Evolutionary conservation across 2,888 invertebrate species (phyloP).

Genomic region (Bombylius major): DNA sequence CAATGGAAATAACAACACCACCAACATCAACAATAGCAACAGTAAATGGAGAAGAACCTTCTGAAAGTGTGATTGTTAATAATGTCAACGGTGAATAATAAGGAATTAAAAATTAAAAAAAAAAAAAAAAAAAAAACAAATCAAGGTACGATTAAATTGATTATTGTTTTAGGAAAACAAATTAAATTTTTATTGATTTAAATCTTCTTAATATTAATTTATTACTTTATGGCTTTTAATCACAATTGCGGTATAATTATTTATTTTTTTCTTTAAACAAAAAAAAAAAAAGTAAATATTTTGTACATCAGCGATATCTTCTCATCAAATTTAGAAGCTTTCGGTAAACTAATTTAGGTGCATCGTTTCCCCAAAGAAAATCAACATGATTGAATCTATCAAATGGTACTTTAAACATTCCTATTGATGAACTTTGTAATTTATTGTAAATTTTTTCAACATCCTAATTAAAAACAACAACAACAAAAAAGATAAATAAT

Average conservation of each 20-base stretch:
- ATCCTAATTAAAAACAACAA: conserved; percentile 5
- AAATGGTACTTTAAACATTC: conserved; percentile 46
- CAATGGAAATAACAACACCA: neutral
- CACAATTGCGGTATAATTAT: neutral
- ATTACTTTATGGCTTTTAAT: neutral
- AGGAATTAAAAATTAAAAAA: neutral
- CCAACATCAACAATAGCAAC: neutral
- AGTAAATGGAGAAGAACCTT: neutral
- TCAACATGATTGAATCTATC: conserved; percentile 61
- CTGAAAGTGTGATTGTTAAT: neutral
- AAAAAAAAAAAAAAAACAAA: too few relatives aligned
- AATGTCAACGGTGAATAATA: neutral
- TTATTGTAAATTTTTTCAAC: conserved; percentile 8
- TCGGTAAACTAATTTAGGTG: conserved; percentile 45
- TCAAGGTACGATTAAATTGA: too few relatives aligned
- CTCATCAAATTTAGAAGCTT: conserved; percentile 33
- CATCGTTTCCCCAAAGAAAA: conserved; percentile 54
- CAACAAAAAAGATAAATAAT: neutral
- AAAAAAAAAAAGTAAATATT: neutral
- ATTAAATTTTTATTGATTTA: too few relatives aligned
- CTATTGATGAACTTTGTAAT: conserved; percentile 27
- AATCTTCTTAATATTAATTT: too few relatives aligned
- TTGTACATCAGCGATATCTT: neutral
- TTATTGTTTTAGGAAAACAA: too few relatives aligned
- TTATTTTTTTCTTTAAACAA: conserved; percentile 1